Evolutionary conservation across 1,140 invertebrate species (phyloP).

Genomic region (Tribolium castaneum): DNA sequence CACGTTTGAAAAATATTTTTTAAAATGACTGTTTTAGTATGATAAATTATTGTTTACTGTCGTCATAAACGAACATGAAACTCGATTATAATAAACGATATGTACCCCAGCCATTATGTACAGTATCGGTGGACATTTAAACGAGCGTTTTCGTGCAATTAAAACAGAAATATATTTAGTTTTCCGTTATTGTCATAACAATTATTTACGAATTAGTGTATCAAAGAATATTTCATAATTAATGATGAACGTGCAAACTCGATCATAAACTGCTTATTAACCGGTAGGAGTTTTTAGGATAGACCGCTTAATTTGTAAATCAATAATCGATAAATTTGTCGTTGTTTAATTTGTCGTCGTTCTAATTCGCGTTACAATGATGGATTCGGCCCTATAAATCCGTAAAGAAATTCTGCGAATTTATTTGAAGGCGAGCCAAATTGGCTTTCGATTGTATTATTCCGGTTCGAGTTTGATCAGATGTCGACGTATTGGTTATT

Average conservation of each 20-base stretch:
- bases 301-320: neutral
- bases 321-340: conserved; percentile 3
- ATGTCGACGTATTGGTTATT: conserved; percentile 16
- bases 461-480: conserved; percentile 5
- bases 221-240: neutral
- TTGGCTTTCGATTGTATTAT: conserved; percentile 20
- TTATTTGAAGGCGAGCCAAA: conserved; percentile 19
- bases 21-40: neutral
- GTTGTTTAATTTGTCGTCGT: conserved; percentile 2
- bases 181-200: neutral
- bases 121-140: neutral
- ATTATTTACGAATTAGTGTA: conserved; percentile 8
- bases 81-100: conserved; percentile 1
- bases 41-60: neutral
- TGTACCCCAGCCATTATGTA: neutral
- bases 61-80: conserved; percentile 1
- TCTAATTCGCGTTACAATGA: conserved; percentile 8
- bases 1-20: neutral
- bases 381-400: conserved; percentile 1
- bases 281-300: neutral
- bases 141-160: conserved; percentile 10
- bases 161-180: conserved; percentile 3
- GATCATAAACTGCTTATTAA: neutral
- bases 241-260: neutral
- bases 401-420: neutral